Conservation (phyloP, 2,797 vertebrate species). For the Sebastes taczanowskii region DNA sequence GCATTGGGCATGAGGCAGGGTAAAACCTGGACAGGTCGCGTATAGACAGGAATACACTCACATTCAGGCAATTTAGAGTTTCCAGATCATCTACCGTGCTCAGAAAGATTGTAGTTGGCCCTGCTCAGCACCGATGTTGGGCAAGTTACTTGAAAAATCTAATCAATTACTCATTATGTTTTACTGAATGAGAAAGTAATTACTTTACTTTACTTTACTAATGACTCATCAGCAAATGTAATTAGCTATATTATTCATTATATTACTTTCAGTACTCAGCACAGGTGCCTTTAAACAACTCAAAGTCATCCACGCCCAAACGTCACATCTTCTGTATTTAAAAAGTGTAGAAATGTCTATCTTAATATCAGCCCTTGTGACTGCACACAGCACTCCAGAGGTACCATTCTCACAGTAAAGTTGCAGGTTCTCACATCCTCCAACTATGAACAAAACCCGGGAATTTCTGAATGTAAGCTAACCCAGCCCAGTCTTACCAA, state of each 20-base stretch:
- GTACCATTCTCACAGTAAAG: neutral
- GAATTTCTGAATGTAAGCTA: neutral
- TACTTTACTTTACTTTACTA: slow-evolving; percentile 6
- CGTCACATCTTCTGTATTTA: neutral
- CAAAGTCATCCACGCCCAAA: neutral
- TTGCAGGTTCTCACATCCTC: neutral
- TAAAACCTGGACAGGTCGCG: neutral
- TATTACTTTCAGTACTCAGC: neutral
- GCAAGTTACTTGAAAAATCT: neutral
- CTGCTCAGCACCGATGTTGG: neutral
- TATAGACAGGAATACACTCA: slow-evolving; percentile 9
- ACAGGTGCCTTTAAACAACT: neutral
- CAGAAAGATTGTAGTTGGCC: neutral
- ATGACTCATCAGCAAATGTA: slow-evolving; percentile 4
- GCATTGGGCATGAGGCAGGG: neutral
- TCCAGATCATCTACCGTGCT: neutral
- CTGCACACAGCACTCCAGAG: neutral
- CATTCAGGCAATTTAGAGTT: slow-evolving; percentile 22
- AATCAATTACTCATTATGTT: slow-evolving; percentile 14
- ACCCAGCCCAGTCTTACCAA: too few species aligned
- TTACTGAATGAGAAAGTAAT: slow-evolving; percentile 14
- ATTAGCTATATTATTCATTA: neutral
- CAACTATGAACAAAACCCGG: neutral
- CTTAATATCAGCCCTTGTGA: neutral
- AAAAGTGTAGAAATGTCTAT: too few species aligned